Evolutionary conservation across 2,113 vertebrate genomes (phyloP).

Genomic region (Ovibos moschatus): DNA sequence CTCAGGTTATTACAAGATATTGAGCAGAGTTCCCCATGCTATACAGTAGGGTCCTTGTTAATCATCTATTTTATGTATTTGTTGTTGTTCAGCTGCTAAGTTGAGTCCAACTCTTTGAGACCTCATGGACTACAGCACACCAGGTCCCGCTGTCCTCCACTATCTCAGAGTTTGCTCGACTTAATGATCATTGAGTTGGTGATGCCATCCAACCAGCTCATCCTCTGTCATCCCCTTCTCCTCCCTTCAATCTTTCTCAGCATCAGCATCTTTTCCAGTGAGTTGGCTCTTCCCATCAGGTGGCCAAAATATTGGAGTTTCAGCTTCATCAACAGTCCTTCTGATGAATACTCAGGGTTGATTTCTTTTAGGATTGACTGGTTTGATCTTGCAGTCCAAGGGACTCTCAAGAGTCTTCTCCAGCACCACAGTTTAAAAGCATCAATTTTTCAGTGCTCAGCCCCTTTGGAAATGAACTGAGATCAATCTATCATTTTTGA

Average conservation of each 20-base stretch:
- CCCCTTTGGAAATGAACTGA: neutral
- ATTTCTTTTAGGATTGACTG: neutral
- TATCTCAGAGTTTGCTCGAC: neutral
- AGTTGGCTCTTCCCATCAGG: neutral
- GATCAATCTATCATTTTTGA: neutral
- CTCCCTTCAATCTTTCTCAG: neutral
- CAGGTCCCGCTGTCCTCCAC: neutral
- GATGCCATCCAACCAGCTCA: neutral
- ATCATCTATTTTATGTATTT: neutral
- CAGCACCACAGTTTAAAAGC: neutral
- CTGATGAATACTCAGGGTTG: neutral
- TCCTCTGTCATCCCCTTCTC: neutral
- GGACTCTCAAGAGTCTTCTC: neutral
- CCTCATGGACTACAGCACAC: neutral
- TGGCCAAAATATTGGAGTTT: neutral
- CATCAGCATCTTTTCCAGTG: neutral
- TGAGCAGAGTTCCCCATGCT: neutral
- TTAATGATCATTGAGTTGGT: accelerated
- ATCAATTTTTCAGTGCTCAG: neutral
- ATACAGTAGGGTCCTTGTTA: neutral
- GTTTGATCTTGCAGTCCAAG: neutral
- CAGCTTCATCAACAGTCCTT: neutral
- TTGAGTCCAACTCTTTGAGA: neutral
- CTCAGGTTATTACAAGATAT: neutral
- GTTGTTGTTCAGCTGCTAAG: neutral